Evolutionary conservation across 1,140 invertebrate genomes (phyloP), one percentile per base, ranked within the genome.

Genomic region (Micrasema minimum): DNA sequence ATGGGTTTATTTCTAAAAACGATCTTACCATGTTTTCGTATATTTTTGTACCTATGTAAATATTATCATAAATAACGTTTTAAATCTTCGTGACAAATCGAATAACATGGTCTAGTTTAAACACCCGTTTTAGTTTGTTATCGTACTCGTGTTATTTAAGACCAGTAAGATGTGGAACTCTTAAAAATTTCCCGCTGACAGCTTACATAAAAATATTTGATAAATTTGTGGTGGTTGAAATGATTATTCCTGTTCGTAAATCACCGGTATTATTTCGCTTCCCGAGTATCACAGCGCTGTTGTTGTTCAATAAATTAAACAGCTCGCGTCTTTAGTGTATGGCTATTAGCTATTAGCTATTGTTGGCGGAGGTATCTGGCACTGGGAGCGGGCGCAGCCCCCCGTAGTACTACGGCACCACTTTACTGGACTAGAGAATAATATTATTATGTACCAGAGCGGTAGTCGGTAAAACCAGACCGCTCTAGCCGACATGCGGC

Each of bases 211-310:
- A 20, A 31, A 7, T 35, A 26, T 53, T 12, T 53, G 22, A 26
- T 53, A 35, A 22, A 22, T 53, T 53, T 20, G 46, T 48, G 46
- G 23, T 53, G 12, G 50, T 53, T 35, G 6, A 26, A 35, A 53
- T 53, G 23, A 53, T 53, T 35, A 53, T 53, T 53, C 50, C 12
- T n/a, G 50, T 53, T 35, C 50, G 50, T 53, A 53, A 53, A 53
- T 53, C 50, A 35, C 20, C 26, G 26, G 7, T 7, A 31, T 18
- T 22, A 53, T 53, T 53, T 35, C 14, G 50, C 26, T 26, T 53
- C n/a, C 23, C 50, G 26, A 31, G 16, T 11, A 45, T 16, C 14
- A 11, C 2, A 45, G 41, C 41, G 41, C 26, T 53, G 12, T 53
- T 53, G 12, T 53, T 22, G 50, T 53, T 26, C 50, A n/a, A 53